phyloP scores from a whole-genome alignment of 2,888 invertebrate genomes.

The Electrophaes corylata region DNA sequence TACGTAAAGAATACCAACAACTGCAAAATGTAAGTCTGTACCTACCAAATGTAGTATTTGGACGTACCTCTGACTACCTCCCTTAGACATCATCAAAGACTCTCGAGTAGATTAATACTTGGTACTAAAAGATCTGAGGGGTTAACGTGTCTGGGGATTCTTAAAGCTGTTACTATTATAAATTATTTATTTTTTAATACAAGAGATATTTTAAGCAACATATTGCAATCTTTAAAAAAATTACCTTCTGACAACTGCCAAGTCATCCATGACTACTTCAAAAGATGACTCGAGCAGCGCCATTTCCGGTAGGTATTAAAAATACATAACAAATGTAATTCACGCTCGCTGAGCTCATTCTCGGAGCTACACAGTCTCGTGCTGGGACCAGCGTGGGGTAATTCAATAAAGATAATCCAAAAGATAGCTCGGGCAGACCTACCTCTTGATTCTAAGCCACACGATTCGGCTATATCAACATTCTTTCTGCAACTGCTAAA shows the following conservation, averaged over 20 bases:
- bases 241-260: not conserved
- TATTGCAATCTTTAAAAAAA: not conserved
- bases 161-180: too few species aligned
- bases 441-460: not conserved
- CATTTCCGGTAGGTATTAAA: constrained; percentile 17
- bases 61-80: too few species aligned
- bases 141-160: too few species aligned
- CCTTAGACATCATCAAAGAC: too few species aligned
- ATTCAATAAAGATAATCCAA: constrained; percentile 78
- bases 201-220: too few species aligned
- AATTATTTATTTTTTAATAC: too few species aligned
- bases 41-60: too few species aligned
- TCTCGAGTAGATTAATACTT: too few species aligned
- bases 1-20: too few species aligned
- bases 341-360: constrained; percentile 31
- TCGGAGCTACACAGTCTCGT: constrained; percentile 46
- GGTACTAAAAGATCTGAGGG: too few species aligned
- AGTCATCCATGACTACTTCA: not conserved
- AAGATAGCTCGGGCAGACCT: constrained; percentile 51
- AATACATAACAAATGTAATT: constrained; percentile 34
- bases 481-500: too few species aligned
- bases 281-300: not conserved
- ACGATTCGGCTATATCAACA: constrained; percentile 1
- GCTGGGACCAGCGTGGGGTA: constrained; percentile 77
- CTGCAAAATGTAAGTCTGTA: too few species aligned